These are phyloP conservation scores for Theonella swinhoei DNA, from an alignment of 37 sponge, comb jelly and placozoan species.

Conservation along the genomic window DNA sequence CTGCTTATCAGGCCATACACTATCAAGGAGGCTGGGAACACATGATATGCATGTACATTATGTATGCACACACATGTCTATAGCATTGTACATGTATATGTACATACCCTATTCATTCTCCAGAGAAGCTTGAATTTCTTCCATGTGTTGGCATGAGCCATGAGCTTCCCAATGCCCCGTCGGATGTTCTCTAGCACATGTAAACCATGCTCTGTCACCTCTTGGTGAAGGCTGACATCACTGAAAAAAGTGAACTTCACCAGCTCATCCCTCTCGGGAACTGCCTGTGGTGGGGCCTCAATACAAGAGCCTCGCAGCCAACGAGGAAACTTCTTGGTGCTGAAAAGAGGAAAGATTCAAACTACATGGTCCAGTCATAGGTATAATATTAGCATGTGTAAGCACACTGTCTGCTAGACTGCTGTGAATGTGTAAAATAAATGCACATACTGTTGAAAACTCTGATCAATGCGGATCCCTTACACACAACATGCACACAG, in stretches of 20 bases:
- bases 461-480: no score
- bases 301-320: slow-evolving; percentile 95
- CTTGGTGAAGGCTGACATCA: slow-evolving; percentile 80
- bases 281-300: slow-evolving; percentile 81
- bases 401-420: no score
- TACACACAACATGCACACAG: no score
- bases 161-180: slow-evolving; percentile 29
- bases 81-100: neutral
- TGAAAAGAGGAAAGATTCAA: neutral
- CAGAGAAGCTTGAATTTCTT: slow-evolving; percentile 90
- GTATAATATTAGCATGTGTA: no score
- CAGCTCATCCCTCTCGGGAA: slow-evolving; percentile 89
- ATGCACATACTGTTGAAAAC: no score
- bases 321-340: slow-evolving; percentile 87
- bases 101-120: slow-evolving; percentile 84
- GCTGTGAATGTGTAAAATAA: no score
- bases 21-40: no score
- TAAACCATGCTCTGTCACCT: slow-evolving; percentile 60
- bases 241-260: slow-evolving; percentile 90
- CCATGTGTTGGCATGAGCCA: slow-evolving; percentile 63
- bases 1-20: no score
- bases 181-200: slow-evolving; percentile 69
- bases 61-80: no score
- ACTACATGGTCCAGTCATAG: no score
- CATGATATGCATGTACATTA: no score